phyloP scores from a whole-genome alignment of 2,888 invertebrate genomes.

The Andrena bucephala region DNA sequence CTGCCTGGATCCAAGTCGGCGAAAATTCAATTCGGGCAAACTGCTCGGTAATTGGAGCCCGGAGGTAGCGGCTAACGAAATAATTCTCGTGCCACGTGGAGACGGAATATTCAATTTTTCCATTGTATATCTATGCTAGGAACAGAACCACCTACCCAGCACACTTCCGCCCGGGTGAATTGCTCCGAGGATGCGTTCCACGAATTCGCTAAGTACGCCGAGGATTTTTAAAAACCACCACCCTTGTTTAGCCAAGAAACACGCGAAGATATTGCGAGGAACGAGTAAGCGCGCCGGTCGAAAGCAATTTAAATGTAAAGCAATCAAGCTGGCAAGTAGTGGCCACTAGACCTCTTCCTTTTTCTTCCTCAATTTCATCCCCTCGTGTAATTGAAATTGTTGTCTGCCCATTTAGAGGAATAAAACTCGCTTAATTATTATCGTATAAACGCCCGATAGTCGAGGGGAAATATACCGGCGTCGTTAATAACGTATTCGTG shows the following conservation, averaged over 20 bases:
- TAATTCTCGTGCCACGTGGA: background rate
- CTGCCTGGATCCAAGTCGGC: background rate
- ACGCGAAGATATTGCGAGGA: background rate
- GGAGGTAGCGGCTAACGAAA: conserved; percentile 2
- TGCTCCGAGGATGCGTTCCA: background rate
- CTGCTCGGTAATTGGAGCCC: conserved; percentile 13
- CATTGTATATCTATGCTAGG: background rate
- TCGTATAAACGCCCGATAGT: conserved; percentile 30
- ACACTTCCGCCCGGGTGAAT: background rate
- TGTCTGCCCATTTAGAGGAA: conserved; percentile 5
- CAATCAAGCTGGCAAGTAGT: background rate
- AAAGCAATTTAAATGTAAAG: conserved; percentile 14
- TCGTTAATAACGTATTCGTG: conserved; percentile 40
- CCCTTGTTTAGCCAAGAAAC: too few relatives aligned
- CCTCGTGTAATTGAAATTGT: conserved; percentile 30
- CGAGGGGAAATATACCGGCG: background rate
- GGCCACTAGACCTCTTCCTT: background rate
- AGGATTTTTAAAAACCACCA: background rate
- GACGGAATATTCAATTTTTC: conserved; percentile 27
- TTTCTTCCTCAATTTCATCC: background rate
- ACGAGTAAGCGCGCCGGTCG: background rate
- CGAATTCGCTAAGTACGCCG: background rate
- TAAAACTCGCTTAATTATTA: conserved; percentile 25
- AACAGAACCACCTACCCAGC: background rate
- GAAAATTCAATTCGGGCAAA: conserved; percentile 28